Conservation (phyloP, 2,113 vertebrate species). For the Megaceryle torquata region DNA sequence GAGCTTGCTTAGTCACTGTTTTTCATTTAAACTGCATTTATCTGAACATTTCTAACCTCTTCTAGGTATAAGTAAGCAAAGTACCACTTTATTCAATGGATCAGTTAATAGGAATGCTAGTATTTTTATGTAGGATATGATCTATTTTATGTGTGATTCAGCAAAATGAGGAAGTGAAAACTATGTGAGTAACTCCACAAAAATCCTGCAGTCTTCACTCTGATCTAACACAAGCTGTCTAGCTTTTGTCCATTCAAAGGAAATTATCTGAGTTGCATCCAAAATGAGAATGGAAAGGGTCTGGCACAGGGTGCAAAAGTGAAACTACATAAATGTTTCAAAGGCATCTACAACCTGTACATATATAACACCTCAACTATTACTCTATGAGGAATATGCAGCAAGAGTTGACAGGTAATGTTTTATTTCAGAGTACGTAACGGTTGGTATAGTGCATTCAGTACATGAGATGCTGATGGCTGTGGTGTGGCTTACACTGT, state of each 20-base stretch:
- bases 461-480: not conserved
- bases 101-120: not conserved
- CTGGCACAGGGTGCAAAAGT: not conserved
- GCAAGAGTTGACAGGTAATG: constrained; percentile 1
- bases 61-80: not conserved
- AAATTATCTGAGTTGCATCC: not conserved
- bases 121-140: not conserved
- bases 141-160: not conserved
- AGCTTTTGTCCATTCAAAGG: not conserved
- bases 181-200: not conserved
- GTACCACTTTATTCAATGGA: not conserved
- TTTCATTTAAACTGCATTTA: not conserved
- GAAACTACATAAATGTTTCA: not conserved
- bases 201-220: not conserved
- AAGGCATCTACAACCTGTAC: not conserved
- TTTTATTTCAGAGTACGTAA: not conserved
- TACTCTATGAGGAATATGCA: not conserved
- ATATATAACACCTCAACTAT: not conserved
- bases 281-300: not conserved
- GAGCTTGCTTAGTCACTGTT: not conserved
- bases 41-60: not conserved
- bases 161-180: not conserved
- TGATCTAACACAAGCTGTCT: not conserved
- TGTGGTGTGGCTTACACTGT: constrained; percentile 10
- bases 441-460: not conserved